phyloP scores from a whole-genome alignment of 1,140 invertebrate genomes.

The Bombus confusus region DNA sequence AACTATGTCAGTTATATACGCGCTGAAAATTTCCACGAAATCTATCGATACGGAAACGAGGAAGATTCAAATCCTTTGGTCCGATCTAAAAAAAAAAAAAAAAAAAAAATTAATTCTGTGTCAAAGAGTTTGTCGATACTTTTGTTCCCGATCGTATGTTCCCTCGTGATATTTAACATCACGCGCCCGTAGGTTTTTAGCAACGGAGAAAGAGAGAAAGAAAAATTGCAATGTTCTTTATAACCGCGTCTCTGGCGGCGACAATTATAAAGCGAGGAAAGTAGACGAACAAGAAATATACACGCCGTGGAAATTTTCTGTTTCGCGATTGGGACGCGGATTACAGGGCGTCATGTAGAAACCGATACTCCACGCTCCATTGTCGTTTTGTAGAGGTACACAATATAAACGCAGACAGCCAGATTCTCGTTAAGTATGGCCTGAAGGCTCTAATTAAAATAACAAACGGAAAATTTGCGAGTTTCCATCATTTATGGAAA shows the following conservation, averaged over 20 bases:
- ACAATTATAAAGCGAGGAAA: not conserved
- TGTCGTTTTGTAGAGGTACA: constrained; percentile 47
- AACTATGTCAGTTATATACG: no score
- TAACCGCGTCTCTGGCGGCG: not conserved
- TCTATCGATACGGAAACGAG: no score
- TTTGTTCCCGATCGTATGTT: no score
- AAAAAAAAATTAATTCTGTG: no score
- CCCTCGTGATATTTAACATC: no score
- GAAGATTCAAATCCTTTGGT: no score
- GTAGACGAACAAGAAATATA: not conserved
- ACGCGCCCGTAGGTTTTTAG: no score
- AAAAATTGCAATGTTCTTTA: not conserved
- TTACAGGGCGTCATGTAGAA: constrained; percentile 25
- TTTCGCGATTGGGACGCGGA: constrained; percentile 15
- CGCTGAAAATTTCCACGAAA: no score
- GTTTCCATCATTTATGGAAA: constrained; percentile 60
- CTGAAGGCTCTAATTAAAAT: constrained; percentile 72
- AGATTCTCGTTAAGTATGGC: constrained; percentile 65
- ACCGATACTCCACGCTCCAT: constrained; percentile 46
- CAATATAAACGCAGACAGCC: constrained; percentile 56
- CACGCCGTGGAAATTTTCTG: not conserved
- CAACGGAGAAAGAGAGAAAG: not conserved
- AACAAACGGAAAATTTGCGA: constrained; percentile 69
- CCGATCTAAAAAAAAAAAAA: fast-evolving
- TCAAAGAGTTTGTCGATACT: no score